A percentile compares a stretch with the other conserved stretches of the same genome.
phyloP scores from a whole-genome alignment of 35 echinoderm and acorn worm genomes.

The Lytechinus variegatus region DNA sequence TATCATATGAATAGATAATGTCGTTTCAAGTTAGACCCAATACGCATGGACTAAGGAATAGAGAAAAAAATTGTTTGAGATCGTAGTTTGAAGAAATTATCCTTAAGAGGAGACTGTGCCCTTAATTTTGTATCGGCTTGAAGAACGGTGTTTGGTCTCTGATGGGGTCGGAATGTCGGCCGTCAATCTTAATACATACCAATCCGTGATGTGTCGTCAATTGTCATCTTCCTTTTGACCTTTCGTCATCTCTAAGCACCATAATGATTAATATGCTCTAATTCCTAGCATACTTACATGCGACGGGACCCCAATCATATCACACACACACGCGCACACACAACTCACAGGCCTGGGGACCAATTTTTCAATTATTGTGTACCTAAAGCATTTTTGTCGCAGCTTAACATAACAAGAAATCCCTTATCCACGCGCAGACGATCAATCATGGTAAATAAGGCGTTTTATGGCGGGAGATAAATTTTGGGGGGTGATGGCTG shows the following conservation, averaged over 20 bases:
- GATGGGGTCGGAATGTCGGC: background rate
- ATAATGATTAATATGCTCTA: constrained; percentile 39
- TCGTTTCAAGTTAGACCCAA: too few relatives aligned
- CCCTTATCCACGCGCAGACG: background rate
- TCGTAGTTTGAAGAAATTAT: too few relatives aligned
- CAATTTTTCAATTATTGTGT: constrained; percentile 48
- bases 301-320: background rate
- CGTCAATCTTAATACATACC: background rate
- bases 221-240: constrained; percentile 22
- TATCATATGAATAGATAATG: too few relatives aligned
- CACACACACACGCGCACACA: background rate
- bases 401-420: constrained; percentile 45
- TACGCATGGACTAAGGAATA: too few relatives aligned
- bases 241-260: background rate
- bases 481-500: background rate
- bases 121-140: background rate
- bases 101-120: background rate
- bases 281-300: constrained; percentile 41
- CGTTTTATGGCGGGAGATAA: constrained; percentile 39
- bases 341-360: background rate
- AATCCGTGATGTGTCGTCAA: background rate
- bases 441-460: constrained; percentile 40
- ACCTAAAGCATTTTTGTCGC: constrained; percentile 42
- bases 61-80: too few relatives aligned
- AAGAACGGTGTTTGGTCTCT: background rate